Evolutionary conservation across 2,888 invertebrate genomes (phyloP).

Genomic region (Coelopa pilipes): DNA sequence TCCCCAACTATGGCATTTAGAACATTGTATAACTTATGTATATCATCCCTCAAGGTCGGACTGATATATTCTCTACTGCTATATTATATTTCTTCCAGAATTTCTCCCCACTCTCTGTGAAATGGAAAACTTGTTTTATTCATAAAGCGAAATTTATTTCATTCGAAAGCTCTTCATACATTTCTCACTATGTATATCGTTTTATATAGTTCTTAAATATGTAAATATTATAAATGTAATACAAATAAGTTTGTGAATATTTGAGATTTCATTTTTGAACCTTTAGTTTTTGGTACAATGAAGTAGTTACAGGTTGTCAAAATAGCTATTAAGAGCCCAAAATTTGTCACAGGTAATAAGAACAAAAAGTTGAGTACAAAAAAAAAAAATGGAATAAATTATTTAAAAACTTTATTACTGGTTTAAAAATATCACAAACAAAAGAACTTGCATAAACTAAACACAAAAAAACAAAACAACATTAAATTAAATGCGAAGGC

Average conservation of each 20-base stretch:
- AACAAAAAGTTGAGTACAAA: neutral
- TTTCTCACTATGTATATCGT: neutral
- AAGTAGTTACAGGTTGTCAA: slow-evolving; percentile 10
- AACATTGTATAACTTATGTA: too few species aligned
- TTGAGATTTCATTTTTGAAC: neutral
- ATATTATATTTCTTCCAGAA: too few species aligned
- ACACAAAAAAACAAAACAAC: neutral
- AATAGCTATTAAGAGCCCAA: neutral
- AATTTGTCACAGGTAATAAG: neutral
- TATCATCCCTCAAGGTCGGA: too few species aligned
- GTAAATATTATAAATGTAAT: slow-evolving; percentile 10
- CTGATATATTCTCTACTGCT: too few species aligned
- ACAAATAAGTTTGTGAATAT: slow-evolving; percentile 3
- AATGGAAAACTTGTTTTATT: too few species aligned
- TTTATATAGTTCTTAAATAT: slow-evolving; percentile 1
- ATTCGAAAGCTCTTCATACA: too few species aligned
- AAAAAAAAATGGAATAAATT: neutral
- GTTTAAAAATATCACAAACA: slow-evolving; percentile 56
- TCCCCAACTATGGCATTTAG: too few species aligned
- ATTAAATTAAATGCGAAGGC: neutral
- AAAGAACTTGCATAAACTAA: slow-evolving; percentile 31
- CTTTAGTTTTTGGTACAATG: neutral
- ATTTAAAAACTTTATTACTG: slow-evolving; percentile 26
- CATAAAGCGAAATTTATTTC: too few species aligned
- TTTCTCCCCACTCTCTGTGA: too few species aligned